Evolutionary conservation across 2,888 invertebrate species (phyloP), one percentile per base, ranked within the genome.

Genomic region (Aethes cnicana): DNA sequence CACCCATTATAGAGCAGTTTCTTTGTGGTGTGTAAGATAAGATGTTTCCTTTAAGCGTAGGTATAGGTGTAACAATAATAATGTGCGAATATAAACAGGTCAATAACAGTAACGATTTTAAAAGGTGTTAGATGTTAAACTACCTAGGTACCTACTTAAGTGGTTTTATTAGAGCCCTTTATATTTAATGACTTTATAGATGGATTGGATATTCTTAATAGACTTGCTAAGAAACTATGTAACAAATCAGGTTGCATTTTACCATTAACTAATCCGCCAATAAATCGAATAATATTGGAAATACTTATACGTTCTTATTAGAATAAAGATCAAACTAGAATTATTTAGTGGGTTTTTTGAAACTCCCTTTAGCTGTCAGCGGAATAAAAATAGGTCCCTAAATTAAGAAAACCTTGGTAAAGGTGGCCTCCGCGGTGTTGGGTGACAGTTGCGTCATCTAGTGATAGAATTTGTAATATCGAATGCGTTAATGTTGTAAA

Each of bases 381-480:
- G n/a, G n/a, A 21, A 21, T 14, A 4, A 21, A 17, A 35, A 1
- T 5, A 35, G 9, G 23, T 12, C n/a, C 18, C 33, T 35, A 12
- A 44, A 35, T 3, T 0, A 3, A 32, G 2, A 32, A 36, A 25
- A 14, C 25, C 37, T 37, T 39, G 25, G 32, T 9, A 23, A 11
- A 8, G 14, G 32, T 5, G 5, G 11, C 11, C 32, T 33, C 9
- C 32, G 8, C 20, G 8, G 9, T 16, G 37, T 11, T 26, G 11
- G 7, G 28, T n/a, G 7, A 36, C 44, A 25, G 44, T 52, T 52
- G 52, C 52, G 52, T 46, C 52, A 52, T 39, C 52, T 52, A 46
- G 52, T 26, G 52, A 39, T 46, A n/a, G 33, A 39, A 39, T 46
- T 32, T 25, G 46, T 46, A 52, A 52, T 52, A 39, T 20, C 26